Base-by-base conservation (phyloP, 2,113 vertebrate species). In the Seriola rivoliana region DNA sequence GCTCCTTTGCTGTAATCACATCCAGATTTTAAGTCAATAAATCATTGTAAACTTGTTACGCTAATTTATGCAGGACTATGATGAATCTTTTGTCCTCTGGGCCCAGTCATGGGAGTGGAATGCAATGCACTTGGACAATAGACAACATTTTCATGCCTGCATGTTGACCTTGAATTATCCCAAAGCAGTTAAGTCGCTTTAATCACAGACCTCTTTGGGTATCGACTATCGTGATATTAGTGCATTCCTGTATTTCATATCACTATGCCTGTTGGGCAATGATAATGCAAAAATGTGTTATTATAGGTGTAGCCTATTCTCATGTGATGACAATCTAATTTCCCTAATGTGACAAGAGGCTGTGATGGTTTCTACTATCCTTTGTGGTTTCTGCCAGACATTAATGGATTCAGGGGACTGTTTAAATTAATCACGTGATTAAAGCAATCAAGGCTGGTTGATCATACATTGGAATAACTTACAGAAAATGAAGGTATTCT, bases 11-110 rank as follows among this genome's bases (percentile, higher is more conserved):
- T 89, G 87, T 91, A 94, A 94, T 94, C 90, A 91, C 76, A 71
- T 89, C 84, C 86, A 92, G 85, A 91, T 90, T 92, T 93, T 92
- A 91, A 93, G 90, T 93, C 90, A 93, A 94, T 94, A 93, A 93
- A 94, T 93, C 93, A 93, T 86, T 80, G 86, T 88, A 92, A 93
- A 93, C 88, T 78, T 91, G 92, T 93, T 85, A 85, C 80, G 86
- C 87, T 92, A 90, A 93, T 92, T 87, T 93, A 90, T 93, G 87
- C 90, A 87, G 58, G 42, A 80, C 81, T 79, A 71, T 92, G 91
- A 93, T 91, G 84, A 91, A 94, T 93, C 84, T 84, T 89, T 91
- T 93, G 87, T 94, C 92, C 88, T 91, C 88, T 75, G 88, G 92
- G 88, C 63, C 55, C 11, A 54, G 83, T 86, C 85, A 73, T 70